phyloP scores from a whole-genome alignment of 1,140 invertebrate genomes.

The Atta texana region DNA sequence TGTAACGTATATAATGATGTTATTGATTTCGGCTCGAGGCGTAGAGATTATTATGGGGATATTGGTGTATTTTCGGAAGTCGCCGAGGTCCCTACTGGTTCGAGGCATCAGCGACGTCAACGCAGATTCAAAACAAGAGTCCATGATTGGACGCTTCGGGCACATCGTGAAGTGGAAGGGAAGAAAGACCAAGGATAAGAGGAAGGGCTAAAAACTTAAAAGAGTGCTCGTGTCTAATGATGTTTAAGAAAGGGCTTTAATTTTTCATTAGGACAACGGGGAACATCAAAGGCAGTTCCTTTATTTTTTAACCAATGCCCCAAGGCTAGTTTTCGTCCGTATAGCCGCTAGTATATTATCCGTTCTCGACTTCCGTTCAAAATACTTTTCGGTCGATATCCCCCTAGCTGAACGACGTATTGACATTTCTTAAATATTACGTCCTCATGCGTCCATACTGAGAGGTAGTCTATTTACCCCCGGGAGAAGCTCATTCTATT shows the following conservation, averaged over 20 bases:
- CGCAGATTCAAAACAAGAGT: slow-evolving; percentile 49
- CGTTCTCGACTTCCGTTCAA: slow-evolving; percentile 72
- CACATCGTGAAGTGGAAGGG: slow-evolving; percentile 48
- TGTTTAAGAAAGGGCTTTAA: slow-evolving; percentile 86
- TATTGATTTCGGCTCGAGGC: slow-evolving; percentile 48
- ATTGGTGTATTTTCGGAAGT: slow-evolving; percentile 46
- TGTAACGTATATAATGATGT: slow-evolving; percentile 35
- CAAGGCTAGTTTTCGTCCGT: slow-evolving; percentile 73
- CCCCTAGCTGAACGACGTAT: slow-evolving; percentile 75
- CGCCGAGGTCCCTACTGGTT: slow-evolving; percentile 6
- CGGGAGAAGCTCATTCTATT: slow-evolving; percentile 50
- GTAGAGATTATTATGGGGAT: slow-evolving; percentile 45
- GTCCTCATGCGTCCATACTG: slow-evolving; percentile 71
- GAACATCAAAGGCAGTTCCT: slow-evolving; percentile 84
- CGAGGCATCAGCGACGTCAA: slow-evolving; percentile 39
- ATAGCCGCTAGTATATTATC: slow-evolving; percentile 73
- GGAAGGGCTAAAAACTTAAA: slow-evolving; percentile 74
- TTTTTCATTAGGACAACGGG: slow-evolving; percentile 85
- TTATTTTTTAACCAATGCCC: slow-evolving; percentile 84
- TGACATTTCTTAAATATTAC: slow-evolving; percentile 85
- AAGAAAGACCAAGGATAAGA: slow-evolving; percentile 64
- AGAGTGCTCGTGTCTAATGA: slow-evolving; percentile 84
- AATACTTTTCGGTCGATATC: slow-evolving; percentile 70
- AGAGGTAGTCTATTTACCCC: slow-evolving; percentile 40
- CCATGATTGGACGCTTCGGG: slow-evolving; percentile 70